Percentiles rank a stretch among this genome's conserved stretches.
Conservation (phyloP, 2,113 vertebrate genomes). For the Saguinus imperator region DNA sequence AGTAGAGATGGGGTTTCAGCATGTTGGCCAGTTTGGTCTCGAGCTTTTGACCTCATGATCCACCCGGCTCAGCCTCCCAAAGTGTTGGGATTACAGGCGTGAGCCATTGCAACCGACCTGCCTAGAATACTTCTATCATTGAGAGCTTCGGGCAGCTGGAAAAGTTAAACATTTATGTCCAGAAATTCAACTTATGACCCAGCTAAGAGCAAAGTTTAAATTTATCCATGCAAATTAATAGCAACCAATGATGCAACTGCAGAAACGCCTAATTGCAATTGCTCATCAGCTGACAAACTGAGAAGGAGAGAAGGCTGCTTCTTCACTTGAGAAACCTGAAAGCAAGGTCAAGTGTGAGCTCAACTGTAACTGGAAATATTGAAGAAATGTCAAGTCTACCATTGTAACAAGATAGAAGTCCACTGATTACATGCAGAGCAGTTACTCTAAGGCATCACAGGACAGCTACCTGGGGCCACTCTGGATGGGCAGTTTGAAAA, state of each 20-base stretch:
- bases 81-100: too few relatives aligned
- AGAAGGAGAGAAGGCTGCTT: background rate
- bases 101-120: too few relatives aligned
- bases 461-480: background rate
- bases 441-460: background rate
- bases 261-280: conserved; percentile 51
- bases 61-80: too few relatives aligned
- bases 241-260: conserved; percentile 50
- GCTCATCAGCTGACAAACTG: conserved; percentile 41
- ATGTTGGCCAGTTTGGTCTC: too few relatives aligned
- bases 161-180: conserved; percentile 71
- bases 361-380: background rate
- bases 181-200: conserved; percentile 59
- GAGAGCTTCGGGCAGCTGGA: conserved; percentile 16
- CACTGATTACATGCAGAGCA: background rate
- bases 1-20: too few relatives aligned
- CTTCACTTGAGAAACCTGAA: background rate
- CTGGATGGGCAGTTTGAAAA: background rate
- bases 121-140: conserved; percentile 11
- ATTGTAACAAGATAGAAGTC: background rate
- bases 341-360: background rate
- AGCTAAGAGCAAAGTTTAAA: conserved; percentile 69
- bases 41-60: too few relatives aligned
- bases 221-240: conserved; percentile 62
- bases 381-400: background rate